These are phyloP conservation scores for Trichacis sp. DNA, from an alignment of 2,888 invertebrate species.

Conservation along the genomic window DNA sequence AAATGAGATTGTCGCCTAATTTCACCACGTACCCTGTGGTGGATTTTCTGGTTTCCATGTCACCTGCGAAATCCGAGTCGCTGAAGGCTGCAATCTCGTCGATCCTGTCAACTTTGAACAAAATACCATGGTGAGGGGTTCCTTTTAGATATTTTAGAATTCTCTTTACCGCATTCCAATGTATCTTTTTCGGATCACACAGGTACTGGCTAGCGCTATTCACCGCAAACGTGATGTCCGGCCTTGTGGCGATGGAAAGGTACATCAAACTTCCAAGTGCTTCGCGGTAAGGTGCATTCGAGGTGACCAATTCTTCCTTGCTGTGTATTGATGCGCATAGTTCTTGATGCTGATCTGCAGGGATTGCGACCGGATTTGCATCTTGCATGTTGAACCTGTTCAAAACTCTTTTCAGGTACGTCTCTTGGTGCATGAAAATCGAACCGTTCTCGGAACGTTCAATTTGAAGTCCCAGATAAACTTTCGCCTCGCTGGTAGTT, in stretches of 20 bases:
- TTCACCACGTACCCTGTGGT: constrained; percentile 33
- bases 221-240: constrained; percentile 33
- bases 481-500: constrained; percentile 24
- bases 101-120: neutral
- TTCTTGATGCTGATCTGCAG: constrained; percentile 20
- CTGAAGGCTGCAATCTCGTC: constrained; percentile 9
- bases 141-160: constrained; percentile 35
- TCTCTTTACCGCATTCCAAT: constrained; percentile 35
- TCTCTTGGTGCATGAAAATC: constrained; percentile 25
- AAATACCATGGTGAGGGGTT: constrained; percentile 6
- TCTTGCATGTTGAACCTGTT: no score
- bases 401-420: constrained; percentile 19
- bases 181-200: constrained; percentile 23
- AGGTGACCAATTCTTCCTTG: no score
- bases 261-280: no score
- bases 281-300: constrained; percentile 19
- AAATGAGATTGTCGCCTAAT: no score
- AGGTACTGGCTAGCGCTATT: constrained; percentile 23
- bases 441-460: constrained; percentile 29
- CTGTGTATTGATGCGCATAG: no score
- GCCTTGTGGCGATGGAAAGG: no score
- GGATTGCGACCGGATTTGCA: constrained; percentile 44
- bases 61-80: constrained; percentile 31
- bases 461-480: constrained; percentile 42
- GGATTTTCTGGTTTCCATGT: no score